Conservation (phyloP, 2,113 vertebrate species). For the Chionis minor region DNA sequence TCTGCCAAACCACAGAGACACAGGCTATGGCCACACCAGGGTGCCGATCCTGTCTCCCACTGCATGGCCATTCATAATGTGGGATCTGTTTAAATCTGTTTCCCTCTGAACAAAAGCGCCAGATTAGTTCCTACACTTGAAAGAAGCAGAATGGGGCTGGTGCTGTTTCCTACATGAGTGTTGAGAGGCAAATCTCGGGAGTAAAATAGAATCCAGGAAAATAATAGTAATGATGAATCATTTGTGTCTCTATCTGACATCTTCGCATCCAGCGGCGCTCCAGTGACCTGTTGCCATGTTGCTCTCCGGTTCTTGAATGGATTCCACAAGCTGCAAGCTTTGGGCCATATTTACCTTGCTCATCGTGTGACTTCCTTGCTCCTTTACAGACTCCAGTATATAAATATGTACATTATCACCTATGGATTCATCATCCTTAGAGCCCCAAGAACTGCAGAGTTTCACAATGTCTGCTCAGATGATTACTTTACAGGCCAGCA, state of each 20-base stretch:
- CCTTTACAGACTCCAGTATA: not conserved
- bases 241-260: not conserved
- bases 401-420: not conserved
- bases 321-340: not conserved
- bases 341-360: not conserved
- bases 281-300: not conserved
- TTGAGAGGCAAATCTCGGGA: not conserved
- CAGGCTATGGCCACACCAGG: not conserved
- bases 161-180: not conserved
- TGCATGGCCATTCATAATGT: rapidly evolving
- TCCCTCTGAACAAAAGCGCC: conserved; percentile 17
- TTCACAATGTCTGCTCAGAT: not conserved
- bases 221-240: conserved; percentile 14
- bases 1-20: not conserved
- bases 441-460: not conserved
- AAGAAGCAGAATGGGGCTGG: not conserved
- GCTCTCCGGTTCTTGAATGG: not conserved
- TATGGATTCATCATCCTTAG: not conserved
- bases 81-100: not conserved
- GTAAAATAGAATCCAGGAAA: conserved; percentile 32
- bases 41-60: not conserved
- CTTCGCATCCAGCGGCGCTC: not conserved
- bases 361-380: not conserved
- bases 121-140: not conserved
- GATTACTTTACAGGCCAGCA: not conserved